Evolutionary conservation across 2,113 vertebrate genomes (phyloP).

Genomic region (human): GRCh38 chrX:101948501-101949000

Average conservation of each 20-base stretch:
- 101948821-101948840: not conserved
- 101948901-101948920: not conserved
- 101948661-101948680: not conserved
- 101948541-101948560: not conserved
- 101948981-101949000: not conserved
- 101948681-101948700: not conserved
- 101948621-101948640: not conserved
- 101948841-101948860: not conserved
- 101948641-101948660: not conserved
- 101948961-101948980: too few relatives aligned
- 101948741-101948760: not conserved
- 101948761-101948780: not conserved
- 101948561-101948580: not conserved
- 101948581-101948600: not conserved
- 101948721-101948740: not conserved
- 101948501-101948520: not conserved
- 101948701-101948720: not conserved
- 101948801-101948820: not conserved
- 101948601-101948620: not conserved
- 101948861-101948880: not conserved
- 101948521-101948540: not conserved
- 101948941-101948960: not conserved
- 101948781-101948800: not conserved
- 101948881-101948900: not conserved
- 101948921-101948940: not conserved